These are phyloP conservation scores for Drosophila pseudotakahashii DNA, from an alignment of 2,888 invertebrate species.

Conservation along the genomic window DNA sequence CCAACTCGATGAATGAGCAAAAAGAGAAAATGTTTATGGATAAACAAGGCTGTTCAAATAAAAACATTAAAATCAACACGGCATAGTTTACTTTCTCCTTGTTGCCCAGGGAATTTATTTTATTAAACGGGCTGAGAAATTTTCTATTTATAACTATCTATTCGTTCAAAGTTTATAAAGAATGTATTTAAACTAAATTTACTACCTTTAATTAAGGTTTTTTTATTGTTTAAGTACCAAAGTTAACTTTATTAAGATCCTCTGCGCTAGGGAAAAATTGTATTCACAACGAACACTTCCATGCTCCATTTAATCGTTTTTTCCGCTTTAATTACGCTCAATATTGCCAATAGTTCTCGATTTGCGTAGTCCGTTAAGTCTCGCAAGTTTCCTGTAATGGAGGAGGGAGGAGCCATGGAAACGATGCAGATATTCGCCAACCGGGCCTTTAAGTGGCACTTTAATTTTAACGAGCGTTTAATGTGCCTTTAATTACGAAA, in stretches of 20 bases:
- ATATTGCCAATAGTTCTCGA: constrained; percentile 31
- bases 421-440: constrained; percentile 13
- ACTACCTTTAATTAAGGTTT: no score
- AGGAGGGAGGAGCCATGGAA: constrained; percentile 8
- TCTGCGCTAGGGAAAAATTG: not conserved
- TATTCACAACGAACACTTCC: not conserved
- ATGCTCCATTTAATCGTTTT: constrained; percentile 21
- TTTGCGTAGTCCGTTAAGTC: constrained; percentile 1
- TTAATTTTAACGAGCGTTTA: constrained; percentile 74
- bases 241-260: not conserved
- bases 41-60: constrained; percentile 6
- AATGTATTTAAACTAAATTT: no score
- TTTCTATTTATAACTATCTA: no score
- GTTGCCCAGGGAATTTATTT: no score
- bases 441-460: constrained; percentile 52
- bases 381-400: constrained; percentile 1
- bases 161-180: no score
- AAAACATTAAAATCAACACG: not conserved
- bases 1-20: not conserved
- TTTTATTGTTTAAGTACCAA: no score
- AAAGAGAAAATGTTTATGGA: constrained; percentile 1
- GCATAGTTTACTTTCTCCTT: no score
- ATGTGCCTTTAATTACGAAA: constrained; percentile 68
- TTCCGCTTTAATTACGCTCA: constrained; percentile 1
- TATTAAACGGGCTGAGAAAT: no score